A percentile compares a stretch with the other conserved stretches of the same genome.
Evolutionary conservation across 2,113 vertebrate genomes (phyloP).

Genomic region (Mungos mungo): DNA sequence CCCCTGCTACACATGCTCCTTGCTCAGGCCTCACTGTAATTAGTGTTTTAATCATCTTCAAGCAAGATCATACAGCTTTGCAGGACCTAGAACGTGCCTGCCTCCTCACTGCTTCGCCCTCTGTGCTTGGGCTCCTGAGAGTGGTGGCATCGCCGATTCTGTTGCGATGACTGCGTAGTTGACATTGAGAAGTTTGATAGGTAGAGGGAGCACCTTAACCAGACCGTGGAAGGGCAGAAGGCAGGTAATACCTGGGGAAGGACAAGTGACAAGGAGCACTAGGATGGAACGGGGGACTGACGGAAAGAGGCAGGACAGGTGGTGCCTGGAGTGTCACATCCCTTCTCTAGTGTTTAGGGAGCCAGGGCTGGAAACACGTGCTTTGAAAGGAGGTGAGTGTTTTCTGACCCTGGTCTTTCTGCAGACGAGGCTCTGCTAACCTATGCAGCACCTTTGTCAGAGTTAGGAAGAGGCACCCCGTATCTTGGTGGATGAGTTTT

Average conservation of each 20-base stretch:
- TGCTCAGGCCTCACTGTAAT: not conserved
- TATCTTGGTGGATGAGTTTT: not conserved
- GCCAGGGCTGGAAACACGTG: not conserved
- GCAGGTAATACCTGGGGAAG: not conserved
- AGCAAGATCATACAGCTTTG: not conserved
- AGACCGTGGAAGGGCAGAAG: not conserved
- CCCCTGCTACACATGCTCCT: not conserved
- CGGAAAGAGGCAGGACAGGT: not conserved
- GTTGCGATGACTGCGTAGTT: not conserved
- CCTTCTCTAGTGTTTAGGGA: not conserved
- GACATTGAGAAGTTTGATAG: not conserved
- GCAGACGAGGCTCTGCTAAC: not conserved
- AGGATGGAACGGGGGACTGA: not conserved
- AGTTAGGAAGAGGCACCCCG: not conserved
- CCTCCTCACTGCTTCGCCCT: not conserved
- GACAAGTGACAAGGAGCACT: not conserved
- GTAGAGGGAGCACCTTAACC: not conserved
- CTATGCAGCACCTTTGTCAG: not conserved
- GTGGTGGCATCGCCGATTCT: not conserved
- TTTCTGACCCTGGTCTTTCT: not conserved
- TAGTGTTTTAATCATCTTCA: constrained; percentile 54
- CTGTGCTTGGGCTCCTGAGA: rapidly evolving
- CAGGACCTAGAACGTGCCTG: not conserved
- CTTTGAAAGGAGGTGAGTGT: not conserved
- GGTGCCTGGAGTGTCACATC: not conserved